A percentile compares a stretch with the other conserved stretches of the same genome.
These are phyloP conservation scores for Neodiprion pinetum DNA, from an alignment of 1,140 invertebrate genomes.

Conservation along the genomic window DNA sequence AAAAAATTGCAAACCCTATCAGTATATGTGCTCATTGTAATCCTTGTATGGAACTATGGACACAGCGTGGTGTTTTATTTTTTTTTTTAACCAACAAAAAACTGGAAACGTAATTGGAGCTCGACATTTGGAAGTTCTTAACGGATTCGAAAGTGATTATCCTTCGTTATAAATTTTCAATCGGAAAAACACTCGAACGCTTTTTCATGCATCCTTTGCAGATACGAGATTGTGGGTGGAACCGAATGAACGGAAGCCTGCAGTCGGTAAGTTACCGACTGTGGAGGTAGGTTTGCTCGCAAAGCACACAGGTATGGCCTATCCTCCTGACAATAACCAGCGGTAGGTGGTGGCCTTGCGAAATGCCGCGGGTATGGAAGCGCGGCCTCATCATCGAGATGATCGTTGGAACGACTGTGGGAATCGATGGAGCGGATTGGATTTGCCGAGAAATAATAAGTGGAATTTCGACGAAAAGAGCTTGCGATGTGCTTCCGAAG, in stretches of 20 bases:
- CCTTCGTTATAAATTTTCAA: too few species aligned
- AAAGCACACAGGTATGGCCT: neutral
- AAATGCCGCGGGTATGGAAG: neutral
- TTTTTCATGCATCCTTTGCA: too few species aligned
- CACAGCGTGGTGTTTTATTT: neutral
- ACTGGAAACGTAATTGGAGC: neutral
- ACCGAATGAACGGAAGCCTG: neutral
- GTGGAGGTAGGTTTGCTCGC: neutral
- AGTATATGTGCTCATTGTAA: too few species aligned
- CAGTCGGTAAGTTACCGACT: neutral
- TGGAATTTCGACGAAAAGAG: too few species aligned
- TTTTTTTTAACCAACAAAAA: neutral
- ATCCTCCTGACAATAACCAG: neutral
- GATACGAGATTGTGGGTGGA: neutral
- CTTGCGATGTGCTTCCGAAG: too few species aligned
- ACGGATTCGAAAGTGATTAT: too few species aligned
- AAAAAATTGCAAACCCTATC: too few species aligned
- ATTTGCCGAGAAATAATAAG: too few species aligned
- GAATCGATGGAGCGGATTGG: too few species aligned
- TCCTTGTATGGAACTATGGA: too few species aligned
- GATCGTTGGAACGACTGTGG: neutral
- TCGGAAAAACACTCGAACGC: too few species aligned
- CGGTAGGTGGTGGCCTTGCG: neutral
- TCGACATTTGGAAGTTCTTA: too few species aligned
- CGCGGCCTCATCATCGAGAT: neutral